phyloP scores from a whole-genome alignment of 2,113 vertebrate species.

The Xenopus laevis region DNA sequence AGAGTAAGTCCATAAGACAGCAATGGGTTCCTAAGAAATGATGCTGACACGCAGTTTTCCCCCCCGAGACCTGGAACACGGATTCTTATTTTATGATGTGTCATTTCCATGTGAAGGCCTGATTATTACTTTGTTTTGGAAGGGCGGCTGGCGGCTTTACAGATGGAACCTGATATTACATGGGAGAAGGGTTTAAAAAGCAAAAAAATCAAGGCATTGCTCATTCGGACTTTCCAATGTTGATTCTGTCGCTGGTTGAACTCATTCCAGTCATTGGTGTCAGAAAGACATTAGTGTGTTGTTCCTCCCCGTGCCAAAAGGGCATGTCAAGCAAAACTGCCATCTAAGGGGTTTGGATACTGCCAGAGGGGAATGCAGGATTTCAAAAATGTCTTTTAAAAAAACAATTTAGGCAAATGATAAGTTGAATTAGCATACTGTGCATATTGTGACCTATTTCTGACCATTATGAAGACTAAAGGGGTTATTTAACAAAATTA shows the following conservation, averaged over 20 bases:
- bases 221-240: conserved; percentile 51
- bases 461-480: too few species aligned
- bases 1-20: conserved; percentile 8
- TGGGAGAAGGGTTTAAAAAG: conserved; percentile 50
- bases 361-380: too few species aligned
- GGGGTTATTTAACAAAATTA: too few species aligned
- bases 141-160: conserved; percentile 51
- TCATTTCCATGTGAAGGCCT: conserved; percentile 53
- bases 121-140: conserved; percentile 58
- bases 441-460: too few species aligned
- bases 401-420: too few species aligned
- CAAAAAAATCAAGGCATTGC: conserved; percentile 49
- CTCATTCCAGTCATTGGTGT: conserved; percentile 41
- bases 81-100: conserved; percentile 35
- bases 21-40: conserved; percentile 15
- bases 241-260: conserved; percentile 47
- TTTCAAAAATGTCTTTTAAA: too few species aligned
- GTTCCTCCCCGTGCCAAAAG: neutral
- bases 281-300: conserved; percentile 55
- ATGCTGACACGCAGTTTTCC: conserved; percentile 36
- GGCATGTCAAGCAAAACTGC: too few species aligned
- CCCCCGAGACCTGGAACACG: conserved; percentile 21
- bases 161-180: conserved; percentile 52
- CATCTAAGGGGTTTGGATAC: too few species aligned
- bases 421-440: too few species aligned